These are phyloP conservation scores for Synanthedon vespiformis DNA, from an alignment of 2,888 invertebrate species.

Conservation along the genomic window DNA sequence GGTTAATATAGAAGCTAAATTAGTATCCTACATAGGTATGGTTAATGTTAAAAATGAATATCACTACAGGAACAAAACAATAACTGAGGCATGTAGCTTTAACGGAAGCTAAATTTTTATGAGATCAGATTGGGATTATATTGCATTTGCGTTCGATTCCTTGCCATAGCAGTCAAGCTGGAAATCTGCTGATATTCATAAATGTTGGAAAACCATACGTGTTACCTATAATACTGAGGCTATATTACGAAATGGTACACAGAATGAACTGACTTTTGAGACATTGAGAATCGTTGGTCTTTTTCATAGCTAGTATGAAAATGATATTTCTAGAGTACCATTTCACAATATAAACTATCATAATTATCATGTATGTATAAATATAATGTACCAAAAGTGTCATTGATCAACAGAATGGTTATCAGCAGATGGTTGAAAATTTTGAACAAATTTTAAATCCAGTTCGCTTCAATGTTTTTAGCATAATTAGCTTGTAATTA, in stretches of 20 bases:
- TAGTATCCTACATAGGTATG: slow-evolving; percentile 29
- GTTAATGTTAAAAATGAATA: slow-evolving; percentile 37
- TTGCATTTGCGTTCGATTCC: neutral
- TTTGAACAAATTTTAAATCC: neutral
- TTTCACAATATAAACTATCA: too few species aligned
- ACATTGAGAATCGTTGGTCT: too few species aligned
- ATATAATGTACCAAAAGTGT: neutral
- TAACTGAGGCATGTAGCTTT: slow-evolving; percentile 36
- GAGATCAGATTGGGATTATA: neutral
- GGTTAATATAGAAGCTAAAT: slow-evolving; percentile 47
- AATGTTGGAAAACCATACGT: too few species aligned
- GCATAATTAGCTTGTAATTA: slow-evolving; percentile 8
- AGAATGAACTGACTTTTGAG: too few species aligned
- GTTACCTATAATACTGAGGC: too few species aligned
- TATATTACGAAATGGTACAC: too few species aligned
- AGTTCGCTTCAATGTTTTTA: neutral
- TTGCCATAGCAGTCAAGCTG: slow-evolving; percentile 26
- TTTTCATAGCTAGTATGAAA: too few species aligned
- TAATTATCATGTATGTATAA: too few species aligned
- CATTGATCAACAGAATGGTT: neutral
- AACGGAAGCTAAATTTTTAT: slow-evolving; percentile 20
- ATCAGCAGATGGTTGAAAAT: neutral
- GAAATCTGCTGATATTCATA: slow-evolving; percentile 1
- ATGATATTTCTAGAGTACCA: too few species aligned
- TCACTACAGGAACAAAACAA: slow-evolving; percentile 49